Evolutionary conservation across 2,888 invertebrate genomes (phyloP).

Genomic region (Mimachlamys varia): DNA sequence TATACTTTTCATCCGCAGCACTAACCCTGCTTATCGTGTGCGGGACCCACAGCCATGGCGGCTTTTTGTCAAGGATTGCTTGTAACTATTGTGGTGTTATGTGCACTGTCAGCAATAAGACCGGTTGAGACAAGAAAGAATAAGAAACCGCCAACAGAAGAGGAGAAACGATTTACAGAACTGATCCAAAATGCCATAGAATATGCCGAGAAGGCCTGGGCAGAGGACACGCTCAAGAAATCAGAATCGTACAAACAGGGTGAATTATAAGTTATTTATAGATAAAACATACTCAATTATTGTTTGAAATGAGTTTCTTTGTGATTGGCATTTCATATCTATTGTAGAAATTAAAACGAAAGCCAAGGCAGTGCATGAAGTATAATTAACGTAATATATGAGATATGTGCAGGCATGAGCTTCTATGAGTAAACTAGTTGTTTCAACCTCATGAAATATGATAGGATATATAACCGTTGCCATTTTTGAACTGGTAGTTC

Average conservation of each 20-base stretch:
- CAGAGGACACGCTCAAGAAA: not conserved
- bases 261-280: not conserved
- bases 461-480: no score
- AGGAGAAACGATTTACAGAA: not conserved
- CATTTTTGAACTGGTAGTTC: no score
- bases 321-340: no score
- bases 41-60: not conserved
- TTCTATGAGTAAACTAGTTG: no score
- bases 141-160: not conserved
- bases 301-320: no score
- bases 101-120: not conserved
- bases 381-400: no score
- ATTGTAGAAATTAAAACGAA: no score
- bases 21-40: not conserved
- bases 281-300: no score
- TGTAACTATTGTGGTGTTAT: not conserved
- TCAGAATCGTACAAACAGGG: not conserved
- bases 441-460: no score
- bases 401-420: no score
- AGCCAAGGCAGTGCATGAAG: no score
- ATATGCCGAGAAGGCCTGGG: not conserved
- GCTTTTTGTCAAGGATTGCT: not conserved
- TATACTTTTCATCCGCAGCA: not conserved
- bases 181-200: not conserved
- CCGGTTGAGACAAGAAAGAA: not conserved